A percentile compares a stretch with the other conserved stretches of the same genome.
These are phyloP conservation scores for Pocillopora verrucosa DNA, from an alignment of 64 coral and sea anemone genomes.

Conservation along the genomic window DNA sequence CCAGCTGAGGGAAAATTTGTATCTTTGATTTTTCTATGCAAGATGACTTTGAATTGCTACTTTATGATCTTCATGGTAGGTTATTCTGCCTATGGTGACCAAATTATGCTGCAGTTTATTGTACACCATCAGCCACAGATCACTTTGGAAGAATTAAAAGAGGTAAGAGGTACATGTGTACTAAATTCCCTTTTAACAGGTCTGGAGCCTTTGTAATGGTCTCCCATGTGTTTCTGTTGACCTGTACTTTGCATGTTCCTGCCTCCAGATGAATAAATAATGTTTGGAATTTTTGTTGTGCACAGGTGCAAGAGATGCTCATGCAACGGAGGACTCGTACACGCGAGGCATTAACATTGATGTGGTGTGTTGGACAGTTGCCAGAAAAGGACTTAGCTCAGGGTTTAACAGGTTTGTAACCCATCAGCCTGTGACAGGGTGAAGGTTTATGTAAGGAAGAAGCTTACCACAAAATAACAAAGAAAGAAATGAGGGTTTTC, in stretches of 20 bases:
- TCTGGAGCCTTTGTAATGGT: too few species aligned
- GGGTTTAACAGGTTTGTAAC: conserved; percentile 58
- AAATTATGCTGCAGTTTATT: conserved; percentile 74
- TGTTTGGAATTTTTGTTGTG: neutral
- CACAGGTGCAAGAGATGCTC: conserved; percentile 77
- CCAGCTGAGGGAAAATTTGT: neutral
- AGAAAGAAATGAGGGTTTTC: too few species aligned
- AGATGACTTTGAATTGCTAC: too few species aligned
- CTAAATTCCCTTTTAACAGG: too few species aligned
- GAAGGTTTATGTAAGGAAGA: too few species aligned
- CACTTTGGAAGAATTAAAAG: conserved; percentile 51
- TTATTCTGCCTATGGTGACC: conserved; percentile 71
- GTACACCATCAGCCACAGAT: conserved; percentile 46
- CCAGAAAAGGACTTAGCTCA: conserved; percentile 48
- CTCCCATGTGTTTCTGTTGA: too few species aligned
- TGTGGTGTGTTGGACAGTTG: conserved; percentile 80
- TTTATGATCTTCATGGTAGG: conserved; percentile 15
- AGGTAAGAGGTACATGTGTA: conserved; percentile 14
- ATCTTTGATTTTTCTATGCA: neutral
- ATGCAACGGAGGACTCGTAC: conserved; percentile 50
- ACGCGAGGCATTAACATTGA: conserved; percentile 64
- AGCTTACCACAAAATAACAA: too few species aligned
- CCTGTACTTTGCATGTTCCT: too few species aligned
- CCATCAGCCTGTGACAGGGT: neutral
- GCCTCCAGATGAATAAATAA: too few species aligned